Base-by-base conservation (phyloP, 2,797 vertebrate genomes). In the Mormyrops attenuatus region DNA sequence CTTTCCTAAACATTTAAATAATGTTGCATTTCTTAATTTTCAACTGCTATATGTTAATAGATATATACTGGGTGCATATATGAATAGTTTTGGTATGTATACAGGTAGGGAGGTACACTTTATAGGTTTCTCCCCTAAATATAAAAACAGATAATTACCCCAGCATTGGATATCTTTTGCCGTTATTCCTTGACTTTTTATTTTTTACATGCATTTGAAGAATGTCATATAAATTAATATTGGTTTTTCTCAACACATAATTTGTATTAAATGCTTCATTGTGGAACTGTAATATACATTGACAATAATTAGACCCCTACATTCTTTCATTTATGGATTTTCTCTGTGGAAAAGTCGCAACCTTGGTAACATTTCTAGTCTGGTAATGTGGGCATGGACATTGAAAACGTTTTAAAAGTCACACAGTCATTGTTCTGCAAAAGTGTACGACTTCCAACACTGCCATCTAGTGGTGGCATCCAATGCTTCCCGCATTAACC, bases 381-480 rank as follows among this genome's bases (percentile, higher is more conserved):
- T 8, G n/a, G 13, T 87, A 50, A 17, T 34, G 7, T 55, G 34
- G 50, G 30, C 49, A 34, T 30, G 30, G 22, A 34, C 22, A 30
- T 53, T 0, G 15, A 55, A 7, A 87, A 73, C 30, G 7, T 55
- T 87, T 34, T 55, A 53, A 57, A 87, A 87, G 26, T 38, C 26
- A 87, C n/a, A 11, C 30, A 49, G 80, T 82, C 55, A 30, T 55
- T 44, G 13, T 84, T 49, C 41, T 7, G 73, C 17, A 80, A 44
- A 80, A 52, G 53, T 66, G 66, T 47, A 69, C 8, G 30, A 52
- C 30, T 49, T 77, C 20, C 85, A 52, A 55, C 63, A 80, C 85
- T 90, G 85, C 85, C 89, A 90, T 80, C 89, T 90, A 88, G 85
- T 20, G 85, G 85, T 88, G 38, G 3, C 47, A 17, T 80, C 80